Evolutionary conservation across 2,113 vertebrate genomes (phyloP).

Genomic region (Chitala chitala): DNA sequence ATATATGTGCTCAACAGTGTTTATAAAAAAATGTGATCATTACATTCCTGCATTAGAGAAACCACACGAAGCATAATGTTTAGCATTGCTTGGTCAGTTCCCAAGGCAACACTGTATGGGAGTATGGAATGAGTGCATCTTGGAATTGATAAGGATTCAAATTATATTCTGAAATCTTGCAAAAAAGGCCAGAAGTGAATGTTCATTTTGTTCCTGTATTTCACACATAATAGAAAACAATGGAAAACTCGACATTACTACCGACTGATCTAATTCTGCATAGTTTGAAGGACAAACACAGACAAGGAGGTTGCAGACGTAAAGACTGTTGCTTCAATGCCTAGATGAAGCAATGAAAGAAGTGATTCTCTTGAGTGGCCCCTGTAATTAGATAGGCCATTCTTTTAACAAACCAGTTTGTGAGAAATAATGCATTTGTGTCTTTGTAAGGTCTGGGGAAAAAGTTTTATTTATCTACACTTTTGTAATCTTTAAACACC

Average conservation of each 20-base stretch:
- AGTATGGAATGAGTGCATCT: slow-evolving; percentile 2
- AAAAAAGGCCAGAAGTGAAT: background rate
- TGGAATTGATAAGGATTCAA: slow-evolving; percentile 13
- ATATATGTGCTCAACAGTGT: background rate
- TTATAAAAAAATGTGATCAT: background rate
- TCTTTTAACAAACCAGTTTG: background rate
- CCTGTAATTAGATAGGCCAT: background rate
- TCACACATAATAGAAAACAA: background rate
- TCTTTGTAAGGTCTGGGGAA: background rate
- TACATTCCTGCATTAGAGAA: slow-evolving; percentile 2
- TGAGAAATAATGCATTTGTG: background rate
- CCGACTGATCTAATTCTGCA: background rate
- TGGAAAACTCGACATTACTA: background rate
- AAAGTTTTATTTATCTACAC: no score
- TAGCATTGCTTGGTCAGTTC: slow-evolving; percentile 13
- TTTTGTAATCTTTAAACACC: background rate
- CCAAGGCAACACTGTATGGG: slow-evolving; percentile 24
- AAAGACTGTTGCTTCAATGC: no score
- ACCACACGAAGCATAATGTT: background rate
- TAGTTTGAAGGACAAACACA: background rate
- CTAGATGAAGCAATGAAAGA: no score
- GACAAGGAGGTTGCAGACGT: no score
- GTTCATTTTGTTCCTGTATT: background rate
- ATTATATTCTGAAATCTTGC: background rate
- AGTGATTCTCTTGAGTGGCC: background rate